phyloP scores from a whole-genome alignment of 2,888 invertebrate species.

The Dichetophora obliterata region DNA sequence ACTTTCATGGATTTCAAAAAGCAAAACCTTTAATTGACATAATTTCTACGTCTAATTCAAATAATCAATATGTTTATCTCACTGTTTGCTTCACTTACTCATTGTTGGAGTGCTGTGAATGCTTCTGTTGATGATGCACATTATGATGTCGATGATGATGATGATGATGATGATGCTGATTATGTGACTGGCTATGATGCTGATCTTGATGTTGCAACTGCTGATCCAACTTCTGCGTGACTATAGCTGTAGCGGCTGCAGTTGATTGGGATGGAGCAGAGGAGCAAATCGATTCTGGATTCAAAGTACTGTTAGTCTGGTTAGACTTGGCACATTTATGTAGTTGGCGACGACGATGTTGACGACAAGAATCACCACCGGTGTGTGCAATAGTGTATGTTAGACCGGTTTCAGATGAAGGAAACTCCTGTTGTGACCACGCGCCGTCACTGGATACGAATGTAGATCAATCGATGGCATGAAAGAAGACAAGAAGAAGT shows the following conservation, averaged over 20 bases:
- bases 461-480: background rate
- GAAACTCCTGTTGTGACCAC: slow-evolving; percentile 67
- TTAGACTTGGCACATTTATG: slow-evolving; percentile 53
- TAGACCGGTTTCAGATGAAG: slow-evolving; percentile 67
- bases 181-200: slow-evolving; percentile 56
- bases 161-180: slow-evolving; percentile 51
- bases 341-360: slow-evolving; percentile 55
- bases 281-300: slow-evolving; percentile 63
- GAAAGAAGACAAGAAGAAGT: background rate
- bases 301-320: slow-evolving; percentile 55
- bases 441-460: slow-evolving; percentile 50
- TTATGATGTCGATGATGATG: slow-evolving; percentile 47
- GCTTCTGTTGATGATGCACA: slow-evolving; percentile 42
- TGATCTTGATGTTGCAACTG: slow-evolving; percentile 58
- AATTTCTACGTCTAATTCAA: too few species aligned
- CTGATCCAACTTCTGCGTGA: slow-evolving; percentile 61
- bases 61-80: background rate
- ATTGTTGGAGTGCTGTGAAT: slow-evolving; percentile 22
- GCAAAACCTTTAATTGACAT: too few species aligned
- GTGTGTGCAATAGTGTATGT: slow-evolving; percentile 66
- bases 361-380: slow-evolving; percentile 59
- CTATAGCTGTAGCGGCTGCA: slow-evolving; percentile 59
- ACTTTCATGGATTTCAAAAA: too few species aligned
- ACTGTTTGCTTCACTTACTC: slow-evolving; percentile 51
- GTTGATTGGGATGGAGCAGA: slow-evolving; percentile 66